Evolutionary conservation across 1,140 invertebrate genomes (phyloP).

Genomic region (Ylistrum balloti): DNA sequence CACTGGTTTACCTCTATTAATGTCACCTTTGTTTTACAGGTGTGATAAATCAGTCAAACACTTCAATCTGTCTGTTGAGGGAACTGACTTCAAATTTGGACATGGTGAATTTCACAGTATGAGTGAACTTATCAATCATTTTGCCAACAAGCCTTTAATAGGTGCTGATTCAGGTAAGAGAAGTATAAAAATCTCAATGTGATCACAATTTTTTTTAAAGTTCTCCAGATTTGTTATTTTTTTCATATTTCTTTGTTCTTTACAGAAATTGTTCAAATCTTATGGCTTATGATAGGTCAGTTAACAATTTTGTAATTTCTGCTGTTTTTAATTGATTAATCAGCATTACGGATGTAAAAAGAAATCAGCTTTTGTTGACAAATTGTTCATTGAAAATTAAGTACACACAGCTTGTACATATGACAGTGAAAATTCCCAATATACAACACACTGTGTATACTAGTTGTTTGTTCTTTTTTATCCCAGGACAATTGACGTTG

Average conservation of each 20-base stretch:
- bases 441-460: no score
- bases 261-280: no score
- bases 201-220: no score
- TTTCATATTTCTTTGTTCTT: no score
- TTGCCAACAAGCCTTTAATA: constrained; percentile 77
- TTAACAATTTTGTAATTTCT: constrained; percentile 52
- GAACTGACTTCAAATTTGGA: constrained; percentile 73
- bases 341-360: no score
- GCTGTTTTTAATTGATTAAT: no score
- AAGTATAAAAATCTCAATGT: neutral
- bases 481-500: constrained; percentile 63
- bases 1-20: no score
- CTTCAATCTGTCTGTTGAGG: constrained; percentile 72
- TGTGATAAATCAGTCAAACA: constrained; percentile 79
- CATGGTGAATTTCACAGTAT: constrained; percentile 73
- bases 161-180: constrained; percentile 76
- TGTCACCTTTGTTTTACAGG: constrained; percentile 61
- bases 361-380: no score
- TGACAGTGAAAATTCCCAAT: constrained; percentile 74
- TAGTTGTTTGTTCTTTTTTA: neutral
- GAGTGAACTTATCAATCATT: constrained; percentile 76
- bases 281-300: constrained; percentile 41
- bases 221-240: no score
- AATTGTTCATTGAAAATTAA: no score
- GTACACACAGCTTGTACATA: constrained; percentile 77